phyloP scores from a whole-genome alignment of 2,113 vertebrate genomes.

The Actenoides lindsayi region DNA sequence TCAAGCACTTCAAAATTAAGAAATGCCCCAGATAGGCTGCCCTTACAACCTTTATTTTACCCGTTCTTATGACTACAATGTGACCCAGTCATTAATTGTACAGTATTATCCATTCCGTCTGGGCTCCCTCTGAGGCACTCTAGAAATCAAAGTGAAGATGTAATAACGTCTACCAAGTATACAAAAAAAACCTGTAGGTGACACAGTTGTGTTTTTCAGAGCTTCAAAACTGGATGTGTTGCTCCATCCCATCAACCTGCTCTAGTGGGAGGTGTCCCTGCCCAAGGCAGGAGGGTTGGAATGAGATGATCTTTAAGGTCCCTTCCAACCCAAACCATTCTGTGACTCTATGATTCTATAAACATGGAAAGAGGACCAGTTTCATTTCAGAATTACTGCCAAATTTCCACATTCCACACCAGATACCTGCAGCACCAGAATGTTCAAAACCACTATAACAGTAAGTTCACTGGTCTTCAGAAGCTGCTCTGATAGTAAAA shows the following conservation, averaged over 20 bases:
- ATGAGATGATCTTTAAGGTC: too few relatives aligned
- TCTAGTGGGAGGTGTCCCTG: too few relatives aligned
- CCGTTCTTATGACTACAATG: fast-evolving
- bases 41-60: neutral
- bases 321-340: too few relatives aligned
- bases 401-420: neutral
- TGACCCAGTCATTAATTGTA: neutral
- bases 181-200: neutral
- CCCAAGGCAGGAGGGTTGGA: too few relatives aligned
- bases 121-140: neutral
- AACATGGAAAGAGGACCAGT: neutral
- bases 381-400: neutral
- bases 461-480: neutral
- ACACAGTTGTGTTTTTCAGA: too few relatives aligned
- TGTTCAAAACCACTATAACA: neutral
- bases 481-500: neutral
- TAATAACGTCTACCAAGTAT: neutral
- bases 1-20: neutral
- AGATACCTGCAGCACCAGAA: neutral
- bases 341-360: too few relatives aligned
- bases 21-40: neutral
- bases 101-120: fast-evolving
- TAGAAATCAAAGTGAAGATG: fast-evolving
- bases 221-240: too few relatives aligned
- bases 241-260: too few relatives aligned